Evolutionary conservation across 1,140 invertebrate species (phyloP).

Genomic region (Saccostrea echinata): DNA sequence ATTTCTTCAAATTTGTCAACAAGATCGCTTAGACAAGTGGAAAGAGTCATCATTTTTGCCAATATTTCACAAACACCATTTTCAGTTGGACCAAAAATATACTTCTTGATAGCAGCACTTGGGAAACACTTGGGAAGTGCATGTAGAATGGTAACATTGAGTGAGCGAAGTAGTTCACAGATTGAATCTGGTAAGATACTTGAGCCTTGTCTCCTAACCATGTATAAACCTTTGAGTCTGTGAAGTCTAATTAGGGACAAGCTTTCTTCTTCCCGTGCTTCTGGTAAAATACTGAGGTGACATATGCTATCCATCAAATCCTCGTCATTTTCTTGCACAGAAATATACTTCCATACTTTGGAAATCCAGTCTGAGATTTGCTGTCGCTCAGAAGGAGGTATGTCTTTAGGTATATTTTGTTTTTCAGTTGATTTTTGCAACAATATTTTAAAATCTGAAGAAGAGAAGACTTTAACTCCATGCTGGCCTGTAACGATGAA

Average conservation of each 20-base stretch:
- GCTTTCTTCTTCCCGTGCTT: neutral
- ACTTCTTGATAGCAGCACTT: neutral
- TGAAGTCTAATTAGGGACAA: neutral
- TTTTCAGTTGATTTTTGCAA: neutral
- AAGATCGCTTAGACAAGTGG: neutral
- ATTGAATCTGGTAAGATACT: neutral
- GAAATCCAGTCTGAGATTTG: neutral
- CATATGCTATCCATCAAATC: neutral
- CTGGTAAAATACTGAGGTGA: slow-evolving; percentile 8
- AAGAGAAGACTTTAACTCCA: neutral
- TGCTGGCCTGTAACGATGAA: neutral
- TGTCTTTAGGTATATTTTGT: neutral
- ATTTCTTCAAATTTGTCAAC: neutral
- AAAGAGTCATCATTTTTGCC: neutral
- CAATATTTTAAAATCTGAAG: neutral
- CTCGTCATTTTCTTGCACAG: neutral
- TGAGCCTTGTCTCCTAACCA: neutral
- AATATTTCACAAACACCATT: neutral
- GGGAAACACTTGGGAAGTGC: neutral
- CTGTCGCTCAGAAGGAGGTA: neutral
- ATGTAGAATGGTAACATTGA: neutral
- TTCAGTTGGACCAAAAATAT: neutral
- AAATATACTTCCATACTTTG: neutral
- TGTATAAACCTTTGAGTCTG: neutral
- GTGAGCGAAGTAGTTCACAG: neutral